Evolutionary conservation across 2,888 invertebrate genomes (phyloP).

Genomic region (Mesorhabditis belari): DNA sequence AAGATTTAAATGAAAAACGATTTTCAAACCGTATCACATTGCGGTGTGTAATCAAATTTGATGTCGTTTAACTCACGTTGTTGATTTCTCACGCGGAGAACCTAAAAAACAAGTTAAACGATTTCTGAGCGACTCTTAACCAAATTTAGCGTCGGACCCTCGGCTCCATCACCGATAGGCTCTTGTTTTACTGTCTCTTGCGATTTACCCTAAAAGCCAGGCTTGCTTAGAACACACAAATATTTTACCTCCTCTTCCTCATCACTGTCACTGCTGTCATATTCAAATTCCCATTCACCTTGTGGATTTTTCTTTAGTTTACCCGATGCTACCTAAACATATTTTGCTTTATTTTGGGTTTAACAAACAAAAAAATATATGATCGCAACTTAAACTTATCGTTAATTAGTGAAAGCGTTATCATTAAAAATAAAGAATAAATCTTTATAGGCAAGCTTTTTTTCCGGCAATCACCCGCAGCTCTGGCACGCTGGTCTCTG

Average conservation of each 20-base stretch:
- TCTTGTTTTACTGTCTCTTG: not conserved
- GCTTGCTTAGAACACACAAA: too few species aligned
- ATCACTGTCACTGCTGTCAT: conserved; percentile 36
- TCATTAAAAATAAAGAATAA: not conserved
- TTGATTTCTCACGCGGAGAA: conserved; percentile 63
- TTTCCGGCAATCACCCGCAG: not conserved
- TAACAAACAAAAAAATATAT: not conserved
- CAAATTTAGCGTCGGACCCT: not conserved
- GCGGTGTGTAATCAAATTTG: conserved; percentile 79
- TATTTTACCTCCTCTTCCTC: conserved; percentile 13
- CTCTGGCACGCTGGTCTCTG: not conserved
- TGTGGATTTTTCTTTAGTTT: conserved; percentile 49
- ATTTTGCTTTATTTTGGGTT: too few species aligned
- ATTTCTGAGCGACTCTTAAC: not conserved
- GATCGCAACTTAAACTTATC: not conserved
- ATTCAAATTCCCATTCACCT: conserved; percentile 52
- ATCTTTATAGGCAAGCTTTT: not conserved
- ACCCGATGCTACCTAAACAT: conserved; percentile 41
- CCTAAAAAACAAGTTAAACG: conserved; percentile 27
- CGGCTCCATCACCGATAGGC: conserved; percentile 1
- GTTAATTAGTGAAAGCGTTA: not conserved
- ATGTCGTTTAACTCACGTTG: conserved; percentile 90
- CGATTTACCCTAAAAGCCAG: not conserved
- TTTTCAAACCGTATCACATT: conserved; percentile 38
- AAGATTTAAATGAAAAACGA: not conserved